Conservation (phyloP, 2,888 invertebrate species). For the Syritta pipiens region DNA sequence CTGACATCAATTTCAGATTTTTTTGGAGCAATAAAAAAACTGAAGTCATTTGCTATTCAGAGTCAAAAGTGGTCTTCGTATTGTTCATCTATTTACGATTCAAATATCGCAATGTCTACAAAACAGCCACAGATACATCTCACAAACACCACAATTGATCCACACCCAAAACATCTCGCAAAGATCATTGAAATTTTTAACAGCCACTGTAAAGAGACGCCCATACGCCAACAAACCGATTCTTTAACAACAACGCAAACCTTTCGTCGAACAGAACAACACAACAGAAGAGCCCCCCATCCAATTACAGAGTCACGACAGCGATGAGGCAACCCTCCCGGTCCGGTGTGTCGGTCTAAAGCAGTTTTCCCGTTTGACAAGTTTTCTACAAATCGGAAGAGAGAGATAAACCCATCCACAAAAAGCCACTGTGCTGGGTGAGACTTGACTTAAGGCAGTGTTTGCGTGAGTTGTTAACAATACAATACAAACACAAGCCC, state of each 20-base stretch:
- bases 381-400: conserved; percentile 31
- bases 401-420: conserved; percentile 13
- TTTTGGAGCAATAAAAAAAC: no score
- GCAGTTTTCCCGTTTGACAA: conserved; percentile 54
- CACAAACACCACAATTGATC: not conserved
- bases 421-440: conserved; percentile 30
- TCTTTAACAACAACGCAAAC: not conserved
- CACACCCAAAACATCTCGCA: no score
- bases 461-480: conserved; percentile 24
- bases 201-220: not conserved
- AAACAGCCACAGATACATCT: no score
- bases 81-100: no score
- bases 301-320: conserved; percentile 34
- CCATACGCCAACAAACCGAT: no score
- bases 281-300: not conserved
- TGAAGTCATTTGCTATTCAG: no score
- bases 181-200: not conserved
- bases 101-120: no score
- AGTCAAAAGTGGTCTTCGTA: no score
- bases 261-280: not conserved
- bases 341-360: conserved; percentile 15
- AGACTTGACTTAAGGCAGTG: conserved; percentile 28
- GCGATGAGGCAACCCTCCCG: conserved; percentile 42
- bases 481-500: conserved; percentile 16
- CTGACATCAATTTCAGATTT: no score